Evolutionary conservation across 2,888 invertebrate genomes (phyloP).

Genomic region (Scaptomyza flava): DNA sequence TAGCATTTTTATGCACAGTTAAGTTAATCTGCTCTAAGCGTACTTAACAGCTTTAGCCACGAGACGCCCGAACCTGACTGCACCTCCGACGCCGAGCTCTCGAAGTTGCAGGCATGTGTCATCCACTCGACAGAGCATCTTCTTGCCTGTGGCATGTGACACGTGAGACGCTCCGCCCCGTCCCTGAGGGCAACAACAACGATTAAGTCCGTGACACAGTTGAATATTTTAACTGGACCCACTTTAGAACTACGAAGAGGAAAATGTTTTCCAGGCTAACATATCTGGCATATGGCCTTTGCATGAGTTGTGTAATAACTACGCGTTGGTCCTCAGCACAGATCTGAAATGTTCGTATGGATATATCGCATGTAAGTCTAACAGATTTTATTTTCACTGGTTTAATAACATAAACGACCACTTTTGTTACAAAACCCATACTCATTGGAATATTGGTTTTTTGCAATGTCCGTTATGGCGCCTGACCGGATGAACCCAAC

Average conservation of each 20-base stretch:
- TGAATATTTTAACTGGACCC: constrained; percentile 45
- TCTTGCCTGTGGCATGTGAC: constrained; percentile 53
- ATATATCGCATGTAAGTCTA: too few relatives aligned
- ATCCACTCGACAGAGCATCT: constrained; percentile 57
- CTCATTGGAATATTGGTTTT: too few relatives aligned
- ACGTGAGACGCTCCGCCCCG: constrained; percentile 57
- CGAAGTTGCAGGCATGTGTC: constrained; percentile 67
- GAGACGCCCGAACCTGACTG: constrained; percentile 28
- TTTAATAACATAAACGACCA: too few relatives aligned
- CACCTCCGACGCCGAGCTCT: constrained; percentile 12
- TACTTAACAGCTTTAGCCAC: constrained; percentile 62
- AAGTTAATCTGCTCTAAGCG: constrained; percentile 77
- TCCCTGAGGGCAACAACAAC: constrained; percentile 20
- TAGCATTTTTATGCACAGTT: constrained; percentile 76
- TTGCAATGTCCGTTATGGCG: too few relatives aligned
- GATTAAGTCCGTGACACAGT: constrained; percentile 64
- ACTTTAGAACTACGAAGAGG: constrained; percentile 46
- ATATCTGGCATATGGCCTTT: constrained; percentile 49
- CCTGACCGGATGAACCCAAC: too few relatives aligned
- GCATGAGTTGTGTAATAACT: constrained; percentile 5
- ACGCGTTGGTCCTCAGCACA: constrained; percentile 29
- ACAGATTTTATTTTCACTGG: too few relatives aligned
- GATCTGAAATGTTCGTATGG: background rate
- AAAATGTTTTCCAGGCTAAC: constrained; percentile 24
- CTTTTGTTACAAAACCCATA: too few relatives aligned